Base-by-base conservation (phyloP, 2,113 vertebrate species). In the Cisticola juncidis region DNA sequence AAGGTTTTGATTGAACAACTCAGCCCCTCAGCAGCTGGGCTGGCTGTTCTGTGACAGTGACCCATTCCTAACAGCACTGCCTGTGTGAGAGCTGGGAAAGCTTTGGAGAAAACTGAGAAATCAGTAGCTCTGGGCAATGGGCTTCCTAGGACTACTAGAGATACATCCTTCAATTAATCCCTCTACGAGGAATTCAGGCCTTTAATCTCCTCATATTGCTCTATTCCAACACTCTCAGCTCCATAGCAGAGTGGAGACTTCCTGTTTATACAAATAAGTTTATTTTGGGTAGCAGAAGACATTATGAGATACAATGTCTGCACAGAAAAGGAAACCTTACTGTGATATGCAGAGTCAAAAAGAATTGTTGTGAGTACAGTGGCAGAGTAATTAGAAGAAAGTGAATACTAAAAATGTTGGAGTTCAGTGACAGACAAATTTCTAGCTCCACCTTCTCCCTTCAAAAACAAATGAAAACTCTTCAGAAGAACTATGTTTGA, bases 221-320 rank as follows among this genome's bases (percentile, higher is more conserved):
- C 1, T 62, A 20, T 81, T 78, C 57, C 35, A 50, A 0, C 47
- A 22, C 24, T n/a, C 12, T 50, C 40, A 20, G 22, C 26, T 80
- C 13, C 28, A 81, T 36, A 26, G 28, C 61, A 73, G 47, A 44
- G 25, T 9, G 58, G 24, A 9, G 81, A 24, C 57, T 74, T 91
- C 48, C 61, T 81, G 25, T 61, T 94, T 33, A n/a, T 76, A 53
- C 19, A 58, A 78, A 8, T n/a, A 33, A 64, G 20, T 28, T 58
- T 51, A 11, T 77, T 84, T 65, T 74, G 33, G 20, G 15, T 26
- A 56, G 23, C 16, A 58, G 50, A 58, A 60, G 31, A 50, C 29
- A 26, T 4, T 40, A 33, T n/a, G 23, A 64, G 61, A 21, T 21
- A 35, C 0, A 0, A 82, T 60, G 28, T 68, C 69, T 61, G 28